Evolutionary conservation across 2,888 invertebrate species (phyloP).

Genomic region (Nesidiocoris tenuis): DNA sequence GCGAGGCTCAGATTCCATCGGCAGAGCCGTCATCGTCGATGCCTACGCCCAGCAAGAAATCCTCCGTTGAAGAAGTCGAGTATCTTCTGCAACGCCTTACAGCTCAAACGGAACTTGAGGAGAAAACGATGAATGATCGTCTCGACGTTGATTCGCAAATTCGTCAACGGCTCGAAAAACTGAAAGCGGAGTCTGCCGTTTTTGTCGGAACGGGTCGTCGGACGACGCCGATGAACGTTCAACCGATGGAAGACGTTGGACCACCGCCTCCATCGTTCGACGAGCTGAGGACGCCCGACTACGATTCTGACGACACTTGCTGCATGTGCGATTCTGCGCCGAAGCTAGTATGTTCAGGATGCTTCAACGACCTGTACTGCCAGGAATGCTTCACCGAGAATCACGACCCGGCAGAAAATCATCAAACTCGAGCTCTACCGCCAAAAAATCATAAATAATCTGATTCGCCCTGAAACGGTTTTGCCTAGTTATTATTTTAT

Average conservation of each 20-base stretch:
- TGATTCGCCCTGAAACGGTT: neutral
- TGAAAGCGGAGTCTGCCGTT: conserved; percentile 36
- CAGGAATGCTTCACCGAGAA: conserved; percentile 32
- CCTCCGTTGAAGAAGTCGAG: conserved; percentile 44
- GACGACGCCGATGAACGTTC: neutral
- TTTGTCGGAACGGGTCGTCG: conserved; percentile 2
- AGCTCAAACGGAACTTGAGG: conserved; percentile 39
- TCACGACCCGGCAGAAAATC: conserved; percentile 41
- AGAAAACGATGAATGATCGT: conserved; percentile 4
- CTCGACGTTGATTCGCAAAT: conserved; percentile 42
- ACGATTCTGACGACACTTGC: conserved; percentile 20
- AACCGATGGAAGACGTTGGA: conserved; percentile 5
- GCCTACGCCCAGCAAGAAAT: conserved; percentile 30
- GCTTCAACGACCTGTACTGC: conserved; percentile 44
- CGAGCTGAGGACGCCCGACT: conserved; percentile 13
- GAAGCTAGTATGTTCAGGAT: conserved; percentile 31
- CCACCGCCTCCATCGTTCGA: conserved; percentile 15
- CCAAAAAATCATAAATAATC: neutral
- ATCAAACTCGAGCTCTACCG: conserved; percentile 8
- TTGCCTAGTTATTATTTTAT: neutral
- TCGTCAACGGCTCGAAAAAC: conserved; percentile 32
- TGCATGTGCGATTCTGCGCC: conserved; percentile 42
- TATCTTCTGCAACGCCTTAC: conserved; percentile 36
- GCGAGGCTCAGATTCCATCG: conserved; percentile 5
- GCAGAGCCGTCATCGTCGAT: conserved; percentile 18